Conservation (phyloP, 2,797 vertebrate genomes). For the Poeciliopsis paucimaculata region DNA sequence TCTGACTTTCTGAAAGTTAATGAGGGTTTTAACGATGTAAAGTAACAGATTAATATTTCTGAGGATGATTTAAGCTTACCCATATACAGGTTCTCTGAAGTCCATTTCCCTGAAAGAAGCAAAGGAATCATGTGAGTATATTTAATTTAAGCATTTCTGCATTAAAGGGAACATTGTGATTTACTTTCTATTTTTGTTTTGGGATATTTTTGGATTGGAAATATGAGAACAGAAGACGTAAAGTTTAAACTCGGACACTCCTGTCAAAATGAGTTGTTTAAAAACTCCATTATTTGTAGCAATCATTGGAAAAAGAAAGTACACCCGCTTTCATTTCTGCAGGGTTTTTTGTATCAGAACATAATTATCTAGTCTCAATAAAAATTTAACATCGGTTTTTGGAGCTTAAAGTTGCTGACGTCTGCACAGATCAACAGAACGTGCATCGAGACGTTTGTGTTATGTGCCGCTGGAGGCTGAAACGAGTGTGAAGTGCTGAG, state of each 20-base stretch:
- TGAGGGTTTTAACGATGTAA: background rate
- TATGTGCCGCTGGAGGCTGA: background rate
- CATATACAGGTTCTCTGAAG: constrained; percentile 86
- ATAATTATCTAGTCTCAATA: too few relatives aligned
- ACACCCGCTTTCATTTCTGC: background rate
- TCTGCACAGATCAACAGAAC: background rate
- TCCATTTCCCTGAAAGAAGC: constrained; percentile 84
- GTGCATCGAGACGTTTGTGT: background rate
- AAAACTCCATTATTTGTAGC: background rate
- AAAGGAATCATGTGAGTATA: constrained; percentile 20
- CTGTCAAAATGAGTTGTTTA: background rate
- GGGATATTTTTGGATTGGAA: background rate
- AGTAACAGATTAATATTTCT: background rate
- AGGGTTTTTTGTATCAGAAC: background rate
- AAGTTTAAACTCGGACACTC: background rate
- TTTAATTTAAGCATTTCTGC: background rate
- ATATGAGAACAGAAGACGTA: background rate
- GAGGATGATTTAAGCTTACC: constrained; percentile 73
- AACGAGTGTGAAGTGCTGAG: background rate
- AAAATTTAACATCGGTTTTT: background rate
- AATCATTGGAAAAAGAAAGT: background rate
- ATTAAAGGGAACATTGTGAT: background rate
- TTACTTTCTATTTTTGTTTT: background rate
- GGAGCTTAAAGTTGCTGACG: background rate
- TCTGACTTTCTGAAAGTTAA: background rate